Conservation (phyloP, 2,113 vertebrate genomes). For the Crotalus helleri region DNA sequence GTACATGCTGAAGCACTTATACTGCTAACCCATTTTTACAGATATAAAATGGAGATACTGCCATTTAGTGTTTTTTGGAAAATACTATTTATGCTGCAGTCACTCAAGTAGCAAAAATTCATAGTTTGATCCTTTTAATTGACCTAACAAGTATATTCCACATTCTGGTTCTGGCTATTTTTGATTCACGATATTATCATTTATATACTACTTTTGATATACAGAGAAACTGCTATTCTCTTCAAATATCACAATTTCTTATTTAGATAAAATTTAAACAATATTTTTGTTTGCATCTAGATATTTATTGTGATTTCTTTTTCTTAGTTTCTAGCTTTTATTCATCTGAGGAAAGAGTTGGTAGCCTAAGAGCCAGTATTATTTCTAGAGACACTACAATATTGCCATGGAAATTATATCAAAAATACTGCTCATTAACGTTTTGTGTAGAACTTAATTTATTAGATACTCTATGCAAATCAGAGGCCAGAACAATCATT, state of each 20-base stretch:
- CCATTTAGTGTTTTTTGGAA: no score
- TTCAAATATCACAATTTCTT: neutral
- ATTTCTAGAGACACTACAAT: slow-evolving; percentile 24
- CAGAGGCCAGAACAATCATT: neutral
- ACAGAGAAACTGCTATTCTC: no score
- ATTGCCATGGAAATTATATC: slow-evolving; percentile 12
- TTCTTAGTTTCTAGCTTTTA: slow-evolving; percentile 26
- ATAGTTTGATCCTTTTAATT: no score
- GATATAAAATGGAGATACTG: no score
- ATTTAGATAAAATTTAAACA: neutral
- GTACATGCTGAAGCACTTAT: no score
- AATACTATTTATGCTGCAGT: no score
- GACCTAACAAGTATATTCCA: no score
- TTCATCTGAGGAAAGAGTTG: slow-evolving; percentile 15
- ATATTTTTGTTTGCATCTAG: slow-evolving; percentile 22
- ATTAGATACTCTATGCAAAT: slow-evolving; percentile 32
- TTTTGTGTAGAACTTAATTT: slow-evolving; percentile 10
- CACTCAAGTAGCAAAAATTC: no score
- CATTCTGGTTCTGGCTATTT: no score
- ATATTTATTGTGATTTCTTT: slow-evolving; percentile 11
- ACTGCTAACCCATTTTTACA: no score
- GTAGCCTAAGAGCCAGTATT: slow-evolving; percentile 14
- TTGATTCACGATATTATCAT: no score
- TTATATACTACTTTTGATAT: no score
- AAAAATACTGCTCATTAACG: neutral